These are phyloP conservation scores for Seira sanloemensis DNA, from an alignment of 2,888 invertebrate genomes.

Conservation along the genomic window DNA sequence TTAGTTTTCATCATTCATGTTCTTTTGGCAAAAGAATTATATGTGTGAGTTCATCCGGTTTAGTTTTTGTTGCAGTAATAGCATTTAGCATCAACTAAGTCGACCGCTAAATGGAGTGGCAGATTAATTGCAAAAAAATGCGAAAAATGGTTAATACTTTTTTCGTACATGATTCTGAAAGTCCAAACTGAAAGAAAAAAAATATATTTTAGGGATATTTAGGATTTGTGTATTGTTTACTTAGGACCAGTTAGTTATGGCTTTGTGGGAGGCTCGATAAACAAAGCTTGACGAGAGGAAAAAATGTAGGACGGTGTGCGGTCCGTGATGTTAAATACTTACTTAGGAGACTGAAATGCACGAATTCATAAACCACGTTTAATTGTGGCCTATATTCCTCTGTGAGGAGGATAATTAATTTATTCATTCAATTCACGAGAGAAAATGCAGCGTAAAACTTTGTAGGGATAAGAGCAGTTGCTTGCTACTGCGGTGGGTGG, in stretches of 20 bases:
- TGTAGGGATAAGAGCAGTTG: no score
- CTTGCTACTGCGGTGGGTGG: not conserved
- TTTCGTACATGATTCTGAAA: no score
- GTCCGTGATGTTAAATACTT: not conserved
- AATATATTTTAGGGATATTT: no score
- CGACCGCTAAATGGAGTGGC: slow-evolving; percentile 42
- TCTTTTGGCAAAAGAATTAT: no score
- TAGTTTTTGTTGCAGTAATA: not conserved
- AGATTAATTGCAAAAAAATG: slow-evolving; percentile 35
- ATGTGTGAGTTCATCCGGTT: not conserved
- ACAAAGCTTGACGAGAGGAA: not conserved
- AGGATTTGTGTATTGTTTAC: no score
- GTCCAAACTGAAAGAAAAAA: no score
- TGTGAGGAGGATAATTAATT: not conserved
- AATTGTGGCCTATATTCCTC: not conserved
- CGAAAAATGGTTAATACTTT: no score
- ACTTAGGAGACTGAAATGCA: no score
- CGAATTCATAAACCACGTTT: not conserved
- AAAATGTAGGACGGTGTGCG: not conserved
- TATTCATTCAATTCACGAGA: not conserved
- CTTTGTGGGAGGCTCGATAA: no score
- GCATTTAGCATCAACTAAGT: slow-evolving; percentile 45
- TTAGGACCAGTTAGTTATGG: no score
- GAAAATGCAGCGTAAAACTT: no score
- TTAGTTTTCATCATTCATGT: no score